Evolutionary conservation across 2,888 invertebrate genomes (phyloP), one percentile per base, ranked within the genome.

Genomic region (Amblyteles armatorius): DNA sequence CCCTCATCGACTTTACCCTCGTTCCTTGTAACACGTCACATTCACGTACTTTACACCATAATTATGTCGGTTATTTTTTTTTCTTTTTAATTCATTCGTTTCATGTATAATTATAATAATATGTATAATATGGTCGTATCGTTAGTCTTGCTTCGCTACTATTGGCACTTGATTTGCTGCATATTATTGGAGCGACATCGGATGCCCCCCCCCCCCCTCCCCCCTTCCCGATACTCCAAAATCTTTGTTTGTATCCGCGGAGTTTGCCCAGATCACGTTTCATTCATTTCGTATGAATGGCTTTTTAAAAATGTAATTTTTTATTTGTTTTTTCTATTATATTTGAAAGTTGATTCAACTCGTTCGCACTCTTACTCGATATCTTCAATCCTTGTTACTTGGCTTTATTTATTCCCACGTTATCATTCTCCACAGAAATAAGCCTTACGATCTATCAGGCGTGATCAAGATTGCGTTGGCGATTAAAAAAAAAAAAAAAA

Each of bases 81-180:
- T 65, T 73, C 36, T 36, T 55, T 48, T 40, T 40, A 40, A 40
- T 40, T 40, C 40, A 40, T 33, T n/a, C n/a, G 16, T 76, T 60
- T 79, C 26, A 19, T 72, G 48, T 55, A 80, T 77, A 40, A 78
- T 85, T 69, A 79, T 84, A 40, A 85, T 84, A 82, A 79, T 85
- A 86, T 79, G 82, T 87, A 87, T 90, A 89, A 87, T 87, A 88
- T 86, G 85, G 84, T 87, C 86, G 86, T 87, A 86, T 89, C 88
- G 85, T 88, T 89, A 90, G 88, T 91, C 89, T 89, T 87, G 88
- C 84, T 84, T 89, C 82, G 88, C 89, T 92, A 91, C 87, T 88
- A 92, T 92, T 92, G 91, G 91, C 91, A 92, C 92, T 92, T 91
- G 87, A 85, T 90, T 88, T 88, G 63, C 65, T 82, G 63, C 69